These are phyloP conservation scores for Spilogale gracilis DNA, from an alignment of 2,113 vertebrate genomes.

Conservation along the genomic window DNA sequence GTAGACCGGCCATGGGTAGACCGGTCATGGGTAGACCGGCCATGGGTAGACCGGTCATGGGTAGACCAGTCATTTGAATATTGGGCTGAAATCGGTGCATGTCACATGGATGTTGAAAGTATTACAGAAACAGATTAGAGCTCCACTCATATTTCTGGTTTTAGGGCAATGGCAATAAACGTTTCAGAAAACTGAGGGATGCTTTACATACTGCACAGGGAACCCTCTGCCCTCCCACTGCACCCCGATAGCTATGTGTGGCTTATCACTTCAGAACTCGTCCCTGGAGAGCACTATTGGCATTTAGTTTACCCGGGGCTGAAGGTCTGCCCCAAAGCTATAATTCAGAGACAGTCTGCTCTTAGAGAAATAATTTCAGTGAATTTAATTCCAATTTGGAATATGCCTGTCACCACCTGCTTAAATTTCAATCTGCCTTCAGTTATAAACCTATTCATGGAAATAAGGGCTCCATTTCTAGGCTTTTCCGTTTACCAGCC, in stretches of 20 bases:
- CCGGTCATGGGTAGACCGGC: too few relatives aligned
- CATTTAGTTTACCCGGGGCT: neutral
- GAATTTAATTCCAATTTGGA: neutral
- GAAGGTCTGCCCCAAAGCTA: neutral
- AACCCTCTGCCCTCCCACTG: neutral
- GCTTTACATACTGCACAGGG: fast-evolving
- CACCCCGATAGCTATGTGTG: fast-evolving
- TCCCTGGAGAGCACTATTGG: neutral
- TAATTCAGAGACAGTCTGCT: neutral
- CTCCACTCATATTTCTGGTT: neutral
- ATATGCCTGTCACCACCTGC: too few relatives aligned
- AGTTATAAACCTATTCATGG: neutral
- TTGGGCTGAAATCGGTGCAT: neutral
- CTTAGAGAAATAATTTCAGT: neutral
- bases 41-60: too few relatives aligned
- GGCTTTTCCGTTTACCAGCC: neutral
- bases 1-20: too few relatives aligned
- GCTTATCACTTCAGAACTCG: neutral
- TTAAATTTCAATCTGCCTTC: neutral
- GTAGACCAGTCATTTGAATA: fast-evolving
- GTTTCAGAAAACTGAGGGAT: neutral
- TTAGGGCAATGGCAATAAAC: too few relatives aligned
- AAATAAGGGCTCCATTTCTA: neutral
- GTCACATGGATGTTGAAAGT: fast-evolving
- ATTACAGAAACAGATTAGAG: neutral